These are phyloP conservation scores for Pilophorus perplexus DNA, from an alignment of 2,888 invertebrate species.

Conservation along the genomic window DNA sequence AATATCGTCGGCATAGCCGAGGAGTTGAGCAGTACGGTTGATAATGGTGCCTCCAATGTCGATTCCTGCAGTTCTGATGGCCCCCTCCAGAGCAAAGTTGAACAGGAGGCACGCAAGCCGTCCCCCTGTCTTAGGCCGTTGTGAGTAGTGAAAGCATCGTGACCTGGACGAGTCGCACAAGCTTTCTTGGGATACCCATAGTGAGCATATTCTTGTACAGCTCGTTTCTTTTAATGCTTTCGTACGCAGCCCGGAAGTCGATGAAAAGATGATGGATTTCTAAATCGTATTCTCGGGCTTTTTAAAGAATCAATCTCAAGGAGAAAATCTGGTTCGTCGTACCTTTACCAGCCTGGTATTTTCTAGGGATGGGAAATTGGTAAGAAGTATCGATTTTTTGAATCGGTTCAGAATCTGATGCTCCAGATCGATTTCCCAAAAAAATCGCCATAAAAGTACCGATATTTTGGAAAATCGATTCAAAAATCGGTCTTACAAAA, in stretches of 20 bases:
- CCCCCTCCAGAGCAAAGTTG: background rate
- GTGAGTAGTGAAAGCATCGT: background rate
- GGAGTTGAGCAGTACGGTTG: background rate
- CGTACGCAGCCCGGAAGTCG: background rate
- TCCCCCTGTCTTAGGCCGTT: background rate
- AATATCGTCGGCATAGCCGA: background rate
- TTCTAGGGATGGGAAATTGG: no score
- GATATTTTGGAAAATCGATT: no score
- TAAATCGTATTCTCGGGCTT: background rate
- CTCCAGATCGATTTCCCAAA: no score
- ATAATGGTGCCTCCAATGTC: background rate
- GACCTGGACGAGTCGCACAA: background rate
- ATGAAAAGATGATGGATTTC: background rate
- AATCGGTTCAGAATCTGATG: no score
- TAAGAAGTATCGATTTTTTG: no score
- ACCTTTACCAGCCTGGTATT: no score
- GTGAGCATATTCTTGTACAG: background rate
- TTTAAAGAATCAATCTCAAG: background rate
- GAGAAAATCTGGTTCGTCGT: background rate
- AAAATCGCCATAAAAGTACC: no score
- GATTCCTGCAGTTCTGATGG: background rate
- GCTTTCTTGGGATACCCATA: background rate
- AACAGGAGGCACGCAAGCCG: background rate
- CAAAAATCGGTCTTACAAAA: no score
- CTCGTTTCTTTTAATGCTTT: background rate